Evolutionary conservation across 2,888 invertebrate species (phyloP), one percentile per base, ranked within the genome.

Genomic region (Theretra japonica): DNA sequence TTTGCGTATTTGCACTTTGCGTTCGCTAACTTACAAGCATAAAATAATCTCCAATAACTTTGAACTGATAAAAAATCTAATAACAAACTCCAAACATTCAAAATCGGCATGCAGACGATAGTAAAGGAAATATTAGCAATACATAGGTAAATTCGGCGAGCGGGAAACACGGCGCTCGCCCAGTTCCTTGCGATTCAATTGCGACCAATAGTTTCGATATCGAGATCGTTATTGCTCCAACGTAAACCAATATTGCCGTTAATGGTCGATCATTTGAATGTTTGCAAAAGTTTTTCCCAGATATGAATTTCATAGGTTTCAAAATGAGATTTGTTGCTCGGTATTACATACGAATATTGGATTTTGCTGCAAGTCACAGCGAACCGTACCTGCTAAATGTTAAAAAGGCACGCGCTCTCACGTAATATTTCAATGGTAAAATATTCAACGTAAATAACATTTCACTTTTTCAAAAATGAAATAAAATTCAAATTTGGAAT

Each of bases 211-310:
- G 84, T 88, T 87, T 83, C 79, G 78, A 84, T 85, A 85, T 86
- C 81, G 74, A 79, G 79, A 86, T 87, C 86, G 87, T 88, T 87
- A 87, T 85, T 84, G 83, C 81, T 79, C 69, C 77, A 72, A 79
- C 79, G 83, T 84, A 85, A 86, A 84, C 83, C 84, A 87, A 88
- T 89, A 88, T 83, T 79, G 82, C 82, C 82, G 79, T 85, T 87
- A 89, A 89, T 88, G 86, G 85, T 78, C 81, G 75, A 77, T 83
- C 83, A 88, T 90, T 90, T 85, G 80, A 84, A 85, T 86, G 83
- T 88, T 88, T 84, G 82, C 82, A 80, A 73, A 80, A 68, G 73
- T 80, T 86, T 85, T 84, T 81, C 79, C 79, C 74, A 78, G 75
- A 69, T 71, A 68, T 65, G 65, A 65, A 48, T 65, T 48, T 65